Base-by-base conservation (phyloP, 1,140 invertebrate species). In the Drosophila suzukii region DNA sequence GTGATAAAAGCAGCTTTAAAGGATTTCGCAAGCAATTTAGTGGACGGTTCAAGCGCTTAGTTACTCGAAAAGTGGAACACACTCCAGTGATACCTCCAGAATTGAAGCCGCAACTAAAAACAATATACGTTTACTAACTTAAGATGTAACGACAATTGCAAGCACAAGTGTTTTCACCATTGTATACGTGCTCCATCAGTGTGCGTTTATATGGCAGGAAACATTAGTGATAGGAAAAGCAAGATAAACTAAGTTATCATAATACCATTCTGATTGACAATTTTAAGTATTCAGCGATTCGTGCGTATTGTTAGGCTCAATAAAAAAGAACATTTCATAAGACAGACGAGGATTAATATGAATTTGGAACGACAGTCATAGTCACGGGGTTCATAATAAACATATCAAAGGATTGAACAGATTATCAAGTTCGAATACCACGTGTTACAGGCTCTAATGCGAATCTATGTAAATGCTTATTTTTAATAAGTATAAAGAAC, bases 101-200 rank as follows among this genome's bases (percentile, higher is more conserved):
- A 93, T 93, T 97, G 66, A 96, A 96, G 92, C 96, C 96, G 75
- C 97, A 97, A 93, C 94, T 97, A 43, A 97, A 97, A 93, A 96
- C 96, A 89, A 97, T 97, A 82, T 97, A 97, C 93, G 97, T 97
- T 78, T 97, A 97, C 93, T 97, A 94, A 95, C 47, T 55, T 61
- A 46, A 58, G 66, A 58, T 77, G 43, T 56, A 67, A 38, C 27
- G 10, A 34, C 39, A 47, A 67, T 58, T 49, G 38, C 57, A 54
- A 67, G 61, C 80, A 68, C 84, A 78, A 78, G 74, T 65, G 59
- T 75, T 57, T 57, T 71, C 49, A 15, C 43, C 51, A 66, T 27
- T 44, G n/a, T 53, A 57, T 78, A 63, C 71, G 32, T 47, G 60
- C 56, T 55, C 43, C 12, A 65, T 24, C 36, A 32, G 30, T 63